Percentiles rank a stretch among this genome's conserved stretches.
Conservation (phyloP, 2,888 invertebrate genomes). For the Anthrax anthrax region DNA sequence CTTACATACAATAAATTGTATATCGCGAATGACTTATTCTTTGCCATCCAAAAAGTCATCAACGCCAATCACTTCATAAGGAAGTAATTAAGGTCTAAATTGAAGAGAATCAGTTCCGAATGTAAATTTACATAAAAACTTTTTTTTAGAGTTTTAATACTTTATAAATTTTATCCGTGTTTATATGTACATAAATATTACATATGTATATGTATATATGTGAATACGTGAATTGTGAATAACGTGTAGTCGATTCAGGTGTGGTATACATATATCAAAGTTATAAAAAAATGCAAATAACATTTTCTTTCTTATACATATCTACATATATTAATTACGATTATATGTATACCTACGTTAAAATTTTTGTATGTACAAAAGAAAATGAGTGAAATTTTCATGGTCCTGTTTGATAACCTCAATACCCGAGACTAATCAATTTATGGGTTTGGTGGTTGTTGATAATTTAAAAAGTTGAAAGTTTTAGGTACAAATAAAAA, state of each 20-base stretch:
- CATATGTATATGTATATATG: too few species aligned
- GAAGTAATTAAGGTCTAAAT: conserved; percentile 4
- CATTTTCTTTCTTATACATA: too few species aligned
- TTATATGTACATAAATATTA: not conserved
- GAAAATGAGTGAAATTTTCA: conserved; percentile 1
- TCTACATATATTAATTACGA: too few species aligned
- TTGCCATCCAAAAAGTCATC: too few species aligned
- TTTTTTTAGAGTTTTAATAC: not conserved
- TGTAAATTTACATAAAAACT: not conserved
- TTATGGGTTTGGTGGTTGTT: not conserved
- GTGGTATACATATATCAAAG: too few species aligned
- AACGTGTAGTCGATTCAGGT: too few species aligned
- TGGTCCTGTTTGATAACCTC: not conserved
- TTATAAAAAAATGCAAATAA: too few species aligned
- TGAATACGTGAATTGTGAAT: too few species aligned
- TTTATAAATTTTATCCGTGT: not conserved
- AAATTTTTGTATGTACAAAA: not conserved
- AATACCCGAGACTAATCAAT: conserved; percentile 5
- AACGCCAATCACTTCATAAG: not conserved
- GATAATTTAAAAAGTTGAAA: not conserved
- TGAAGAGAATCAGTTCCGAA: not conserved
- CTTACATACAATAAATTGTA: too few species aligned
- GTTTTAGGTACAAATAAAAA: too few species aligned
- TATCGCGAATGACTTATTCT: too few species aligned
- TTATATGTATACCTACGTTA: too few species aligned